These are phyloP conservation scores for Abrostola triplasia DNA, from an alignment of 2,888 invertebrate genomes.

Conservation along the genomic window DNA sequence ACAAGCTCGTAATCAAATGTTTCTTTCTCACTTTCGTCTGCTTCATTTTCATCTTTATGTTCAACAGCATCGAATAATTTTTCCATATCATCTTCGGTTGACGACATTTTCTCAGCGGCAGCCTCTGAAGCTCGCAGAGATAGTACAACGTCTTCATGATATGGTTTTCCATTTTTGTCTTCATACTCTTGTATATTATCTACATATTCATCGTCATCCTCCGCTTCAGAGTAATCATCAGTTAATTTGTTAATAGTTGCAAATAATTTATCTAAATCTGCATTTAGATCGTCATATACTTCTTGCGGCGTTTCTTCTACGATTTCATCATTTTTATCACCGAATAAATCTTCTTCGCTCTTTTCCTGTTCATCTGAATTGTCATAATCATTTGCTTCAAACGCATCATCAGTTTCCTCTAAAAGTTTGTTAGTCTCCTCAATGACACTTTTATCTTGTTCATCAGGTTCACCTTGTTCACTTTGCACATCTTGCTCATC, in stretches of 20 bases:
- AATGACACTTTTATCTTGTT: conserved; percentile 27
- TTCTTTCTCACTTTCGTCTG: conserved; percentile 14
- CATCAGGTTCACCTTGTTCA: conserved; percentile 30
- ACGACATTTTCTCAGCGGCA: neutral
- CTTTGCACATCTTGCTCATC: conserved; percentile 33
- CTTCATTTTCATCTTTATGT: neutral
- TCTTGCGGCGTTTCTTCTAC: conserved; percentile 66
- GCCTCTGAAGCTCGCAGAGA: conserved; percentile 29
- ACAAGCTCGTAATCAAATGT: conserved; percentile 59
- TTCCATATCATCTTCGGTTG: conserved; percentile 5
- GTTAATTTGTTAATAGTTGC: conserved; percentile 68
- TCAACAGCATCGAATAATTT: conserved; percentile 13
- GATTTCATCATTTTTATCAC: conserved; percentile 36
- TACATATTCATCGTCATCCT: conserved; percentile 33
- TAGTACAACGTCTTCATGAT: conserved; percentile 50
- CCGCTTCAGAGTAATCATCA: conserved; percentile 45
- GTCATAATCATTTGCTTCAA: conserved; percentile 48
- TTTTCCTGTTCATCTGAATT: conserved; percentile 41
- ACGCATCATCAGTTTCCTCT: conserved; percentile 56
- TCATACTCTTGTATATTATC: conserved; percentile 59
- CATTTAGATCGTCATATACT: conserved; percentile 68
- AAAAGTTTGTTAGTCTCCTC: conserved; percentile 56
- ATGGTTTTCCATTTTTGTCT: conserved; percentile 56
- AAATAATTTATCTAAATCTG: conserved; percentile 70
- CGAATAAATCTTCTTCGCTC: conserved; percentile 27